phyloP scores from a whole-genome alignment of 2,888 invertebrate genomes.

The Clepsis dumicolana region DNA sequence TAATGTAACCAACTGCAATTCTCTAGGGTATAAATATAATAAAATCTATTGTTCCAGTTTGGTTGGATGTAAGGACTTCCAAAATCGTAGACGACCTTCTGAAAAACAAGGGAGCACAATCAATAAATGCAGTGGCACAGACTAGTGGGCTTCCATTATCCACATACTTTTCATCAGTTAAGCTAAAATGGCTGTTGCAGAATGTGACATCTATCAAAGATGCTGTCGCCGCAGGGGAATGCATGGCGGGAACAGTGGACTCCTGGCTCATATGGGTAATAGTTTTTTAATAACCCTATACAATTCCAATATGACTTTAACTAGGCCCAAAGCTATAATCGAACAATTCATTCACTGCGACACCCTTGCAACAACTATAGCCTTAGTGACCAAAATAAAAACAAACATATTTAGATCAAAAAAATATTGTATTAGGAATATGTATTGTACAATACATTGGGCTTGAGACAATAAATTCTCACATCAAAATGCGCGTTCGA shows the following conservation, averaged over 20 bases:
- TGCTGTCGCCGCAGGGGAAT: slow-evolving; percentile 89
- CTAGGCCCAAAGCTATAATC: too few species aligned
- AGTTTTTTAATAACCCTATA: neutral
- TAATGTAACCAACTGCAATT: neutral
- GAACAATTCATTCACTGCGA: too few species aligned
- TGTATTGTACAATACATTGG: too few species aligned
- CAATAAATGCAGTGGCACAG: slow-evolving; percentile 73
- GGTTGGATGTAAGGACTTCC: slow-evolving; percentile 96
- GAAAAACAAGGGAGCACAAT: slow-evolving; percentile 71
- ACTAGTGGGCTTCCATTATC: slow-evolving; percentile 96
- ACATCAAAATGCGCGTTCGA: too few species aligned
- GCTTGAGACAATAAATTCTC: too few species aligned
- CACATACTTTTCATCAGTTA: slow-evolving; percentile 98
- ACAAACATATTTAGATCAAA: too few species aligned
- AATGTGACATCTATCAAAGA: slow-evolving; percentile 91
- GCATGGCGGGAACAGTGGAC: slow-evolving; percentile 96
- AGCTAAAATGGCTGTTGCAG: slow-evolving; percentile 96
- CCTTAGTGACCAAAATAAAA: too few species aligned
- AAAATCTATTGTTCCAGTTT: slow-evolving; percentile 87
- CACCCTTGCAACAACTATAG: too few species aligned
- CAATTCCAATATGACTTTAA: too few species aligned
- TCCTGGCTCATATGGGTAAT: slow-evolving; percentile 97
- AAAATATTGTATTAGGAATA: too few species aligned
- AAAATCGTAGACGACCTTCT: slow-evolving; percentile 91
- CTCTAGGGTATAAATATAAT: neutral